Base-by-base conservation (phyloP, 2,113 vertebrate genomes). In the Mustela nigripes region DNA sequence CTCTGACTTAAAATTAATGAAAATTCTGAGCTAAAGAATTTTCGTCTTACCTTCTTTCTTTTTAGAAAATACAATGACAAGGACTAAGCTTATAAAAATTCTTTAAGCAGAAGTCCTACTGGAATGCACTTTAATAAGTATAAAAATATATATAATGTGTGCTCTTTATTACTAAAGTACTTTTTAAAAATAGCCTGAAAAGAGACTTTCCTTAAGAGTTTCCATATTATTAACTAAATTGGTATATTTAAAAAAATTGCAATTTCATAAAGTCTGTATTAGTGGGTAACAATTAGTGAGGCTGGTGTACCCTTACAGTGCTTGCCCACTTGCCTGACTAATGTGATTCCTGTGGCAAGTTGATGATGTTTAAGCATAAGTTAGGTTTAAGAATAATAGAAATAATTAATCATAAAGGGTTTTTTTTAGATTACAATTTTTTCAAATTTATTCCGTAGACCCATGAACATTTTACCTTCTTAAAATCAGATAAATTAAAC, bases 1-100 rank as follows among this genome's bases (percentile, higher is more conserved):
- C 36, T 7, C 28, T 83, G 26, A 33, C 62, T 92, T 94, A 63
- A 95, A 82, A 60, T 89, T 87, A 63, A 92, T 87, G 62, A 87
- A 89, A 83, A 79, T 86, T 95, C 42, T 79, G 33, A 95, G 33
- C 67, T 63, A 4, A 93, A 94, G 5, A 89, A 76, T 88, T 96
- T 90, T 69, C 48, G 21, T 97, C 95, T 91, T 48, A 71, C 36
- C 48, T 50, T 88, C 19, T 94, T 98, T 69, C 48, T 93, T 97
- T 95, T 79, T 94, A 73, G 48, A 94, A 95, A 96, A 91, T 39
- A 79, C 22, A 98, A 36, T 33, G 87, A 86, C 11, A 74, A 97
- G 69, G 95, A 86, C 5, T 33, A 94, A 92, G 45, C 50, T 96
- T 73, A 95, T 76, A 89, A 86, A 97, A 91, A 58, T 48, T 73